A percentile compares a stretch with the other conserved stretches of the same genome.
Evolutionary conservation across 1,140 invertebrate species (phyloP).

Genomic region (Ooceraea biroi): DNA sequence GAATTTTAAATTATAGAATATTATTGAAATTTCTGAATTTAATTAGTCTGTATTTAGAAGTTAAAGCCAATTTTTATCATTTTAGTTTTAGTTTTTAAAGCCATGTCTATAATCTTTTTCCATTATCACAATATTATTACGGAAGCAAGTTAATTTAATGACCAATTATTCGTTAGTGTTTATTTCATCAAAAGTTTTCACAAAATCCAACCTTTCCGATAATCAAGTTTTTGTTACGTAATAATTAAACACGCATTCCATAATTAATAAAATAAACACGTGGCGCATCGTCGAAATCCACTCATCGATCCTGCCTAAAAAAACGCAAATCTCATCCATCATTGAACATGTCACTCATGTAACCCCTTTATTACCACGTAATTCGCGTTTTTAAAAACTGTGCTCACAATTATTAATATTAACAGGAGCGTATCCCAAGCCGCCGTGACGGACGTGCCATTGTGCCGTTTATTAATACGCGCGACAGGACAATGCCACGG

Average conservation of each 20-base stretch:
- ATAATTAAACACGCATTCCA: neutral
- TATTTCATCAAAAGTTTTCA: neutral
- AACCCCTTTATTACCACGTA: neutral
- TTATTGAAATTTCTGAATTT: too few relatives aligned
- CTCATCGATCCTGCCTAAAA: neutral
- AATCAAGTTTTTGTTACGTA: neutral
- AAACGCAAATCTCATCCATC: neutral
- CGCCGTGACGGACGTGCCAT: conserved; percentile 39
- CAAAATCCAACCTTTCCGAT: neutral
- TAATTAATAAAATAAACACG: conserved; percentile 3
- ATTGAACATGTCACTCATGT: neutral
- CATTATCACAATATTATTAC: too few relatives aligned
- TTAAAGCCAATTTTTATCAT: too few relatives aligned
- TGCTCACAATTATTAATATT: conserved; percentile 48
- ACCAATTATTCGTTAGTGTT: neutral
- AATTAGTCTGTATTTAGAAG: too few relatives aligned
- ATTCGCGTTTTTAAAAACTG: neutral
- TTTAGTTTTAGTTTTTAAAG: too few relatives aligned
- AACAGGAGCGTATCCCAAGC: conserved; percentile 26
- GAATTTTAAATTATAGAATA: too few relatives aligned
- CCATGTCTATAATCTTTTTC: too few relatives aligned
- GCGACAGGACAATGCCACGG: conserved; percentile 41
- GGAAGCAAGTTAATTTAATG: too few relatives aligned
- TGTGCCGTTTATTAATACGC: conserved; percentile 56
- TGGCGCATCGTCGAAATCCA: too few relatives aligned